phyloP scores from a whole-genome alignment of 2,113 vertebrate species.

The Apeltes quadracus region DNA sequence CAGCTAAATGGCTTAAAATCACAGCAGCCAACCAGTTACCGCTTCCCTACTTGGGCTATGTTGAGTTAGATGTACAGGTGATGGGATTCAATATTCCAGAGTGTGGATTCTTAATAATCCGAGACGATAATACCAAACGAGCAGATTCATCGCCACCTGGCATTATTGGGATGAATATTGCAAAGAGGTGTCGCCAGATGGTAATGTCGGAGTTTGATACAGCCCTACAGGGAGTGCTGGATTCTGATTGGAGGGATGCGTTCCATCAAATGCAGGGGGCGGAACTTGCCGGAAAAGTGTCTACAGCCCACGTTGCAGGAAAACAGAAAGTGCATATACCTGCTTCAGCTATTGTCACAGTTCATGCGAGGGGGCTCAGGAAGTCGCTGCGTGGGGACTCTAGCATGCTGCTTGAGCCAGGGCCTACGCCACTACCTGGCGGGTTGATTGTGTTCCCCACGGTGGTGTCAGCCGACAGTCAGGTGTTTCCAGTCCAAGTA shows the following conservation, averaged over 20 bases:
- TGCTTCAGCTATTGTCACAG: neutral
- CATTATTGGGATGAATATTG: conserved; percentile 3
- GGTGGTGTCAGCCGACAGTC: neutral
- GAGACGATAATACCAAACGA: too few relatives aligned
- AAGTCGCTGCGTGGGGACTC: too few relatives aligned
- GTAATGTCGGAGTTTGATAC: neutral
- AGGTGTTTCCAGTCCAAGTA: conserved; percentile 5
- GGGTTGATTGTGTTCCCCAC: conserved; percentile 1
- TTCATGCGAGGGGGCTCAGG: neutral
- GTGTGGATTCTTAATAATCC: neutral
- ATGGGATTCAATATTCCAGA: neutral
- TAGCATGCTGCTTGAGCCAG: neutral
- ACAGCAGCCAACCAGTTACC: neutral
- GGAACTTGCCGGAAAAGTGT: neutral
- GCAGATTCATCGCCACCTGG: too few relatives aligned
- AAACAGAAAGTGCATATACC: neutral
- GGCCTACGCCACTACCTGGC: neutral
- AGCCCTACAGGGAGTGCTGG: neutral
- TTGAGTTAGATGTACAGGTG: neutral
- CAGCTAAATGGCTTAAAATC: neutral
- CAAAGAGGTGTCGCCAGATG: neutral
- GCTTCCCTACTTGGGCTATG: neutral
- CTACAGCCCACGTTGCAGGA: neutral
- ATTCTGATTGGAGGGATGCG: neutral
- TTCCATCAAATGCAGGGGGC: neutral